A percentile compares a stretch with the other conserved stretches of the same genome.
phyloP scores from a whole-genome alignment of 1,140 invertebrate genomes.

The Apis cerana region DNA sequence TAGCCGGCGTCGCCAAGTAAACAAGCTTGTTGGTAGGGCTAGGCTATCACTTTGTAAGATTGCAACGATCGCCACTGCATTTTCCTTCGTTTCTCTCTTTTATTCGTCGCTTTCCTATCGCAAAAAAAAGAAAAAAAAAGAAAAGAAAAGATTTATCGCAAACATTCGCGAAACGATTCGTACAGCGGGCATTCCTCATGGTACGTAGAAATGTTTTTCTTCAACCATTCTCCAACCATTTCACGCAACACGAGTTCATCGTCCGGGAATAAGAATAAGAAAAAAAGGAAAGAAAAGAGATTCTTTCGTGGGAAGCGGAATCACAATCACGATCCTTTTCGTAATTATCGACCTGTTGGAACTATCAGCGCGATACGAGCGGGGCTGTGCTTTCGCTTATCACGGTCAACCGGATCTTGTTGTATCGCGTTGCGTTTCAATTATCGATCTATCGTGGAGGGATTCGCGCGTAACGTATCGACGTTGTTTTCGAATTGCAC shows the following conservation, averaged over 20 bases:
- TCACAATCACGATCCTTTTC: background rate
- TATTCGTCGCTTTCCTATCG: conserved; percentile 4
- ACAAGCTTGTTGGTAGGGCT: conserved; percentile 81
- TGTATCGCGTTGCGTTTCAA: no score
- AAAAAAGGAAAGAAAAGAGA: no score
- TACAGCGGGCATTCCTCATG: background rate
- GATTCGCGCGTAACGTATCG: no score
- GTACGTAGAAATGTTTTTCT: background rate
- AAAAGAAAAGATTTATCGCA: no score
- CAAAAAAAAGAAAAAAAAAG: background rate
- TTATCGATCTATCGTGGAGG: no score
- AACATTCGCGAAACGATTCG: conserved; percentile 28
- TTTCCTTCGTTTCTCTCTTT: conserved; percentile 16
- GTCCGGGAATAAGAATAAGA: background rate
- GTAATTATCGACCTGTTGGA: no score
- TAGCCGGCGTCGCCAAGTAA: conserved; percentile 80
- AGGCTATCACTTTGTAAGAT: conserved; percentile 76
- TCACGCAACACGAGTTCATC: background rate
- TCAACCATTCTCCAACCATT: background rate
- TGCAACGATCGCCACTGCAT: conserved; percentile 60
- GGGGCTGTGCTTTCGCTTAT: no score
- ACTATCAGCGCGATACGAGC: no score
- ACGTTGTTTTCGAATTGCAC: no score
- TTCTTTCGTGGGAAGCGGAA: background rate
- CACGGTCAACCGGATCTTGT: no score